A percentile compares a stretch with the other conserved stretches of the same genome.
Conservation (phyloP, 1,140 invertebrate genomes). For the Telenomus remus region DNA sequence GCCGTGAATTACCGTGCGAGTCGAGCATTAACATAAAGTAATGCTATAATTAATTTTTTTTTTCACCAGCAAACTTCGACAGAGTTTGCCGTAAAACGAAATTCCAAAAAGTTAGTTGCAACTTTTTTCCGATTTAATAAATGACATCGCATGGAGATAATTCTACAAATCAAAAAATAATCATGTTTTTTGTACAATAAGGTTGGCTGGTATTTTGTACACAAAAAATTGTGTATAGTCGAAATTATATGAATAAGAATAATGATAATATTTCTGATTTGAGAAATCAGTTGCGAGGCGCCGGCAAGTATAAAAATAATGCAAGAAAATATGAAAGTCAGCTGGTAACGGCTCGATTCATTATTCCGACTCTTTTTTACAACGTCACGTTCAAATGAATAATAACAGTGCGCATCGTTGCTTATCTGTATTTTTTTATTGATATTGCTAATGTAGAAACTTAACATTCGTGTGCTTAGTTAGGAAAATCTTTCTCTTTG, state of each 20-base stretch:
- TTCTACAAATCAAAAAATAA: no score
- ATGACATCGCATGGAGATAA: no score
- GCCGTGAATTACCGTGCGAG: conserved; percentile 30
- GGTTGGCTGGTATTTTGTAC: no score
- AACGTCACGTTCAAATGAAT: conserved; percentile 25
- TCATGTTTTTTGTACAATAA: no score
- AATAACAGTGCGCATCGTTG: conserved; percentile 6
- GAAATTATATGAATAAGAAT: conserved; percentile 2
- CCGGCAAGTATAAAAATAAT: conserved; percentile 16
- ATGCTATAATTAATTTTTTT: conserved; percentile 42
- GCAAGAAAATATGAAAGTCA: conserved; percentile 50
- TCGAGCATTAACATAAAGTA: conserved; percentile 29
- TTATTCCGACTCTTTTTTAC: conserved; percentile 38
- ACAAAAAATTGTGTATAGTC: no score
- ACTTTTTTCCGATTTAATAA: no score
- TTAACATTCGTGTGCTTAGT: neutral
- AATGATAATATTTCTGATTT: conserved; percentile 19
- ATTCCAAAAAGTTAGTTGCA: no score
- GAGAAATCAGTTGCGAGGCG: conserved; percentile 20
- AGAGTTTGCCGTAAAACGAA: no score
- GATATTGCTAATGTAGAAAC: neutral
- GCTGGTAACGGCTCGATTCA: conserved; percentile 29
- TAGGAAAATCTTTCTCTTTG: neutral
- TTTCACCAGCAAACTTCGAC: conserved; percentile 2
- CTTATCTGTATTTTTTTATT: conserved; percentile 1